Conservation (phyloP, 2,888 invertebrate genomes). For the Malthinus flaveolus region DNA sequence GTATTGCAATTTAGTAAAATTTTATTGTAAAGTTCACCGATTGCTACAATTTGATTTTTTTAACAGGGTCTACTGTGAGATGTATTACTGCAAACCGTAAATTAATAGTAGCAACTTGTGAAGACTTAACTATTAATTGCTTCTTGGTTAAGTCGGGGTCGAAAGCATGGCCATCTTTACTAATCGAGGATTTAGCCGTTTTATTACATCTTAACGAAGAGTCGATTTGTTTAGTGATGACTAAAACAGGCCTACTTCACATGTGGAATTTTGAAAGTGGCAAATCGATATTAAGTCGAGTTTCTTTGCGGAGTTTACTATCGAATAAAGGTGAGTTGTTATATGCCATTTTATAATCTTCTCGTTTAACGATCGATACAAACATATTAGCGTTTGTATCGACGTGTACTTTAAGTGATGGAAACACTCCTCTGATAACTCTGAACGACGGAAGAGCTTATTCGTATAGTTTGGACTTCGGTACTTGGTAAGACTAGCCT, state of each 20-base stretch:
- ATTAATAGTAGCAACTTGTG: slow-evolving; percentile 66
- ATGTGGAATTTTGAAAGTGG: slow-evolving; percentile 66
- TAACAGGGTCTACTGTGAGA: slow-evolving; percentile 61
- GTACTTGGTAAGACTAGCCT: slow-evolving; percentile 65
- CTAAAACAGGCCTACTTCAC: slow-evolving; percentile 58
- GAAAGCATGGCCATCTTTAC: slow-evolving; percentile 58
- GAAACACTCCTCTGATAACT: slow-evolving; percentile 81
- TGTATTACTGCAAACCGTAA: slow-evolving; percentile 64
- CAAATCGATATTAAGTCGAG: slow-evolving; percentile 58
- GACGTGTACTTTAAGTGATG: slow-evolving; percentile 60
- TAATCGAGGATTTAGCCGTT: slow-evolving; percentile 63
- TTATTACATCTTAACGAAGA: slow-evolving; percentile 58
- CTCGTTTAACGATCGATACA: slow-evolving; percentile 4
- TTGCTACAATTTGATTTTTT: too few species aligned
- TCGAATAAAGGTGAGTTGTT: slow-evolving; percentile 57
- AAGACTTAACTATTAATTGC: slow-evolving; percentile 68
- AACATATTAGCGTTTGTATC: slow-evolving; percentile 59
- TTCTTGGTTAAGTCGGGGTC: slow-evolving; percentile 59
- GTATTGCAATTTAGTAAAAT: too few species aligned
- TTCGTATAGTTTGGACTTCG: slow-evolving; percentile 77
- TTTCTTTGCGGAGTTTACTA: slow-evolving; percentile 65
- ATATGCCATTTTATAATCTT: neutral
- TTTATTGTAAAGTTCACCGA: neutral
- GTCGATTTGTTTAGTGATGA: slow-evolving; percentile 59
- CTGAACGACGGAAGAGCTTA: slow-evolving; percentile 84